A percentile compares a stretch with the other conserved stretches of the same genome.
These are phyloP conservation scores for Tapirus terrestris DNA, from an alignment of 2,113 vertebrate species.

Conservation along the genomic window DNA sequence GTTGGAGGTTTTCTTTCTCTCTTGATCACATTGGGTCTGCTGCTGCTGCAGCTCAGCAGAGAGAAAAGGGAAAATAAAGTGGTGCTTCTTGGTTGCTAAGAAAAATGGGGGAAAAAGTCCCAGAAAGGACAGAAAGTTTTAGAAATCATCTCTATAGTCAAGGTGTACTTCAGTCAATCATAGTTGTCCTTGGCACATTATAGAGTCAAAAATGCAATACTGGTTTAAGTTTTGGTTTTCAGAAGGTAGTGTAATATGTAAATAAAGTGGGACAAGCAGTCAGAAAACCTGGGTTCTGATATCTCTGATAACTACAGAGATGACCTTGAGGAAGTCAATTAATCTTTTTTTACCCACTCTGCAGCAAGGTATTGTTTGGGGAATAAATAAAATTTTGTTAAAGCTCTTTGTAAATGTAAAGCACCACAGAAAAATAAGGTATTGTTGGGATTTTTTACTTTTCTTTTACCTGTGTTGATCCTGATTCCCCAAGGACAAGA, in stretches of 20 bases:
- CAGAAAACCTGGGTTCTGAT: neutral
- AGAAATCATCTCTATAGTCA: neutral
- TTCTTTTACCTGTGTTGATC: neutral
- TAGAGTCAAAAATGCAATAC: neutral
- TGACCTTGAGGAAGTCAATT: neutral
- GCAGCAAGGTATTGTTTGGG: neutral
- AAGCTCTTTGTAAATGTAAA: neutral
- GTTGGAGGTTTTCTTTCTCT: neutral
- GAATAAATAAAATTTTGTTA: constrained; percentile 12
- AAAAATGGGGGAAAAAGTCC: neutral
- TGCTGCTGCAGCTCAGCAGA: neutral
- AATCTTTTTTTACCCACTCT: neutral
- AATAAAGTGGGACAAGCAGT: neutral
- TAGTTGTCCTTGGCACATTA: neutral
- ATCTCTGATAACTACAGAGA: neutral
- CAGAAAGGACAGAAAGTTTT: neutral
- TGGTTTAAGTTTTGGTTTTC: neutral
- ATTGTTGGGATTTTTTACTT: neutral
- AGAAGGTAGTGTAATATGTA: neutral
- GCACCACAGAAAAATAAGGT: neutral
- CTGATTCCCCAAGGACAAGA: neutral
- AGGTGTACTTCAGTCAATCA: neutral
- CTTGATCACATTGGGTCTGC: neutral
- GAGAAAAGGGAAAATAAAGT: neutral
- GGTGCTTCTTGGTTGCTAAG: neutral